Base-by-base conservation (phyloP, 2,113 vertebrate species). In the Buteo buteo region DNA sequence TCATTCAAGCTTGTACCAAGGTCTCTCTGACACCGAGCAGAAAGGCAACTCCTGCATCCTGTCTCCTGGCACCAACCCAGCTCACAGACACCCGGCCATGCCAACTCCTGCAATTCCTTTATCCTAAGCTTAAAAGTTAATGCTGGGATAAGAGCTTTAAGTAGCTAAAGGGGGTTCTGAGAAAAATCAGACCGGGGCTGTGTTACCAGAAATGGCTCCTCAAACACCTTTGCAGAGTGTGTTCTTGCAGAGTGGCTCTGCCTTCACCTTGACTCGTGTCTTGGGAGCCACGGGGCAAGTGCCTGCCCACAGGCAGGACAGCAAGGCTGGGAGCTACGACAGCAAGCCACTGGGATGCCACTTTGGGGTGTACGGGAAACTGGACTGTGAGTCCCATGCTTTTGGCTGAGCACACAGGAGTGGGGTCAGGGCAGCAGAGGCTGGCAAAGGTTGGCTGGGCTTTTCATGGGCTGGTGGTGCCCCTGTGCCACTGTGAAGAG, bases 41-140 rank as follows among this genome's bases (percentile, higher is more conserved):
- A 81, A 80, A 77, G 73, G 82, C 36, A 0, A 64, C 47, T 85
- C 84, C 66, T 64, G 89, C 73, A 87, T 89, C 87, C 93, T 86
- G 95, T 85, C 90, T 90, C 34, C 87, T 95, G 91, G 95, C 93
- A 70, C 31, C 86, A 38, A 10, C 49, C 93, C 95, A 86, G 86
- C 73, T 59, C 11, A 0, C 62, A 72, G 83, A 14, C 28, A 44
- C 32, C 65, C 38, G 1, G 21, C 80, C 31, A 49, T 77, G 81
- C 94, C 84, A 94, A 5, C 52, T 52, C 62, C 81, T 42, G 70
- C 84, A 79, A 80, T 91, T 96, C 93, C 91, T 79, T 95, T 38
- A 96, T 73, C 94, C 91, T 14, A 10, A 74, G 93, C 94, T 94
- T 87, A 93, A 82, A 59, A 83, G 70, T 57, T 96, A 96, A 96